Base-by-base conservation (phyloP, 2,888 invertebrate species). In the Acleris holmiana region DNA sequence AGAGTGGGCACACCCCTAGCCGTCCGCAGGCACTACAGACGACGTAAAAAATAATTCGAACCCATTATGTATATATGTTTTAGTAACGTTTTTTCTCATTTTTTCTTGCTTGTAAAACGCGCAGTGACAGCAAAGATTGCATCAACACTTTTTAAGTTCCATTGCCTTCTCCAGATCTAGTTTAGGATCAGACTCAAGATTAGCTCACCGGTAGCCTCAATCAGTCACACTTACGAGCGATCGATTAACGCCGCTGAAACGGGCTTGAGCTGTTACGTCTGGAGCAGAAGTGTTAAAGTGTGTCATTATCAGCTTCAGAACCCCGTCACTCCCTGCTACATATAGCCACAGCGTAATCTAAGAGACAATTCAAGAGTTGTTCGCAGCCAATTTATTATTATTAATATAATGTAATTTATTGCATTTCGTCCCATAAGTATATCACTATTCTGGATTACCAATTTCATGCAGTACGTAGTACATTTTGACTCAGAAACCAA, bases 1-100 rank as follows among this genome's bases (percentile, higher is more conserved):
- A 70, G 71, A 63, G 68, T 64, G 62, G 58, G 56, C 63, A 54
- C 66, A 67, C 60, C 70, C 65, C 58, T 21, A 21, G 29, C 17
- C 50, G 44, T 58, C 44, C 55, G 56, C 18, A n/a, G 50, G 50
- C 50, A 7, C 46, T 44, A 13, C 44, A 44, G 4, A 15, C n/a
- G 17, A 15, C 4, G 44, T 15, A 41, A 41, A 41, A 41, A 35
- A 35, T 35, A 13, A 41, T n/a, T n/a, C 41, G 13, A 15, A 41
- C 4, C 10, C 15, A 6, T n/a, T 15, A 41, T 25, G 46, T 46
- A 17, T 47, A 19, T 47, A 46, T 10, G 15, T 47, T 47, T 47
- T 47, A 7, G 10, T 29, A 2, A 23, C 23, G 4, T 23, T 4
- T 23, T 23, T n/a, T n/a, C n/a, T n/a, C 8, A 4, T 13, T 13